Percentiles rank a stretch among this genome's conserved stretches.
phyloP scores from a whole-genome alignment of 2,797 vertebrate genomes.

The Manis javanica region DNA sequence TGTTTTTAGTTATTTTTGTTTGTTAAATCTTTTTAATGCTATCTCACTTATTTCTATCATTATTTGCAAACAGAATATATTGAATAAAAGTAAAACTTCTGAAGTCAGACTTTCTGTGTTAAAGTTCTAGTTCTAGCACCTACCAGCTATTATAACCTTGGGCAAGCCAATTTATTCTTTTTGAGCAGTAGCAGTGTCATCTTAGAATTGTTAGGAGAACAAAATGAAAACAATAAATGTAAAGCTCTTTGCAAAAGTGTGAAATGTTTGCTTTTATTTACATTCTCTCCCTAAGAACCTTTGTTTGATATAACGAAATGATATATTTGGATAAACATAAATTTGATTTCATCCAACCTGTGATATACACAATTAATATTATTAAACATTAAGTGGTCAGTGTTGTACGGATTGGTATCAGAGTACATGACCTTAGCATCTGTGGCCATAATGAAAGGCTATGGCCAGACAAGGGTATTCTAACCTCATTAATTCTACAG shows the following conservation, averaged over 20 bases:
- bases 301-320: background rate
- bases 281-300: background rate
- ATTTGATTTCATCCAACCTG: background rate
- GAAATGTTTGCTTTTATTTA: background rate
- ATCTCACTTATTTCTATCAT: background rate
- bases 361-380: background rate
- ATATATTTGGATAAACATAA: background rate
- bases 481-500: background rate
- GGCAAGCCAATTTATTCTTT: background rate
- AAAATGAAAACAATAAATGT: background rate
- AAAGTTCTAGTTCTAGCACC: background rate
- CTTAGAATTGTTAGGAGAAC: background rate
- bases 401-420: background rate
- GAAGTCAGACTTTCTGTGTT: background rate
- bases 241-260: background rate
- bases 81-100: background rate
- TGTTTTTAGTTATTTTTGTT: background rate
- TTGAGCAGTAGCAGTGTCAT: background rate
- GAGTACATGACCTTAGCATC: background rate
- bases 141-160: background rate
- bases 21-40: background rate
- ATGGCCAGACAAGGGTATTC: background rate
- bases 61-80: background rate
- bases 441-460: background rate
- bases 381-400: background rate